Percentiles rank a stretch among this genome's conserved stretches.
These are phyloP conservation scores for Macrobrachium nipponense DNA, from an alignment of 1,140 invertebrate genomes.

Conservation along the genomic window DNA sequence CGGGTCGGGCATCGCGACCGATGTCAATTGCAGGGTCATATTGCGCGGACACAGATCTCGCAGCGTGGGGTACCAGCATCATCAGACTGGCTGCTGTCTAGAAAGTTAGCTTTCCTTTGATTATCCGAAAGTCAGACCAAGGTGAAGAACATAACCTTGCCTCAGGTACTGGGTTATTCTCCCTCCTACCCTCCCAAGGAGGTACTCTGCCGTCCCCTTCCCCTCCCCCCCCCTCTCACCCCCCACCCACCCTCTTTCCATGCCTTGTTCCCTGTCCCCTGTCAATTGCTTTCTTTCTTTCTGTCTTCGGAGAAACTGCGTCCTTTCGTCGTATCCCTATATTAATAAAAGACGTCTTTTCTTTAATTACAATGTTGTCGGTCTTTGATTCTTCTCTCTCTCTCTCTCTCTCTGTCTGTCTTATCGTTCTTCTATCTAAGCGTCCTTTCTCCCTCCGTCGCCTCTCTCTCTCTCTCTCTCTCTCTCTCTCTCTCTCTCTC, in stretches of 20 bases:
- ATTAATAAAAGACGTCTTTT: neutral
- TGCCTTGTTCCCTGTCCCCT: neutral
- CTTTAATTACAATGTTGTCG: neutral
- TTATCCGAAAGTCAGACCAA: neutral
- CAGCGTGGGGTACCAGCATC: no score
- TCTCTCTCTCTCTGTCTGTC: no score
- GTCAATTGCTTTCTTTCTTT: neutral
- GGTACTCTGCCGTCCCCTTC: no score
- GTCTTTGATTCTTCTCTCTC: neutral
- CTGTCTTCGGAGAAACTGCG: neutral
- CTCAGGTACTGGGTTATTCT: neutral
- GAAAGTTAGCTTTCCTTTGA: no score
- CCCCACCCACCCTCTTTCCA: neutral
- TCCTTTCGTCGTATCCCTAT: neutral
- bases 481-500: neutral
- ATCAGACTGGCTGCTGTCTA: no score
- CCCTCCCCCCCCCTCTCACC: neutral
- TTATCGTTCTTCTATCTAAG: neutral
- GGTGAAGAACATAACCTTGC: neutral
- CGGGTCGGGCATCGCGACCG: no score
- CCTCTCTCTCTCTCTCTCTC: neutral
- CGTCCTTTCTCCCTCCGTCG: constrained; percentile 1
- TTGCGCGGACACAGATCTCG: no score
- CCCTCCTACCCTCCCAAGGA: neutral
- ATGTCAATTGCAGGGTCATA: no score